phyloP scores from a whole-genome alignment of 2,888 invertebrate genomes.

The Callyntrura sp. region DNA sequence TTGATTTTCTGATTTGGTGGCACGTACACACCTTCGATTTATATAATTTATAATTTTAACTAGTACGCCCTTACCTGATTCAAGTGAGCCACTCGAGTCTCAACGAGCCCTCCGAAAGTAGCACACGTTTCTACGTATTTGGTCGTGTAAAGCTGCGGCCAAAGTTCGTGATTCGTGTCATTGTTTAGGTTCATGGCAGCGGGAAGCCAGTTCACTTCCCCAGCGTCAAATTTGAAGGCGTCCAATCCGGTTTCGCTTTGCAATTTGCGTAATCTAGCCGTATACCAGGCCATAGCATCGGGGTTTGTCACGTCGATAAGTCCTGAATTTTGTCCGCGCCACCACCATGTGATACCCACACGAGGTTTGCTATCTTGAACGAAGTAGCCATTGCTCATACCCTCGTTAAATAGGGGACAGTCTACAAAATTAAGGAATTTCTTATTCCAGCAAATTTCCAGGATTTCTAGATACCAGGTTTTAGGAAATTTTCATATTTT shows the following conservation, averaged over 20 bases:
- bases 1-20: no score
- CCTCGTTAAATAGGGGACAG: background rate
- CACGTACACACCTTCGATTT: no score
- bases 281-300: constrained; percentile 87
- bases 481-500: constrained; percentile 80
- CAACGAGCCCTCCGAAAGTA: no score
- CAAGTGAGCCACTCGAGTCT: no score
- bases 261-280: constrained; percentile 85
- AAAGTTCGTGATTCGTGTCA: constrained; percentile 7
- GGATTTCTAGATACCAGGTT: background rate
- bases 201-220: constrained; percentile 90
- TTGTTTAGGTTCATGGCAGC: background rate
- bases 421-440: background rate
- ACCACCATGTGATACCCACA: constrained; percentile 85
- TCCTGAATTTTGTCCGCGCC: constrained; percentile 86
- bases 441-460: background rate
- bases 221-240: constrained; percentile 93
- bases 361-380: no score
- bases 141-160: constrained; percentile 77
- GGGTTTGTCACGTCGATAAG: constrained; percentile 91
- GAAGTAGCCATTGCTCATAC: constrained; percentile 87
- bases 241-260: constrained; percentile 89
- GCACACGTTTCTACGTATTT: constrained; percentile 81
- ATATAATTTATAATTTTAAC: constrained; percentile 86
- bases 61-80: no score